Percentiles rank a stretch among this genome's conserved stretches.
Conservation (phyloP, 2,888 invertebrate genomes). For the Conistra vaccinii region DNA sequence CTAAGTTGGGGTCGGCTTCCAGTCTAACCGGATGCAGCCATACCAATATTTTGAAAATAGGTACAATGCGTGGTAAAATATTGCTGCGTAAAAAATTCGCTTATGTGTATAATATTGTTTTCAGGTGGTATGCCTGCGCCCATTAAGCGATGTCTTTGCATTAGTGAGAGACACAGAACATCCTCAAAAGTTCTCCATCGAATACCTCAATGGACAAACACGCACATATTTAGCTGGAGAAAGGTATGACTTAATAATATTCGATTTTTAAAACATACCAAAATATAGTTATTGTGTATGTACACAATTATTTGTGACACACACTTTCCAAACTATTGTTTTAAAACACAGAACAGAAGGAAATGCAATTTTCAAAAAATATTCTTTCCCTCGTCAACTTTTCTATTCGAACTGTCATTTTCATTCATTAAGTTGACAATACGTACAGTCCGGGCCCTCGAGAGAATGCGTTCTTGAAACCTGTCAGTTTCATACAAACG, state of each 20-base stretch:
- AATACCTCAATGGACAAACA: slow-evolving; percentile 97
- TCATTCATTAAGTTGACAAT: background rate
- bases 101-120: slow-evolving; percentile 39
- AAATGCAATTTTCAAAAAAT: background rate
- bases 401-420: background rate
- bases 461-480: too few relatives aligned
- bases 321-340: background rate
- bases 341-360: background rate
- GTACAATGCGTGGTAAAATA: too few relatives aligned
- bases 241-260: slow-evolving; percentile 88
- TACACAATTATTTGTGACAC: background rate
- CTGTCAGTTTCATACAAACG: too few relatives aligned
- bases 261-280: background rate
- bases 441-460: too few relatives aligned
- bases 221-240: slow-evolving; percentile 98
- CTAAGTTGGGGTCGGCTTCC: too few relatives aligned
- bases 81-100: too few relatives aligned
- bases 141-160: slow-evolving; percentile 96
- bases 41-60: too few relatives aligned
- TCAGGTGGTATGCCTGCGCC: slow-evolving; percentile 94
- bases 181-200: slow-evolving; percentile 98
- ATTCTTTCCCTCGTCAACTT: background rate
- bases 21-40: too few relatives aligned
- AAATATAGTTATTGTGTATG: background rate
- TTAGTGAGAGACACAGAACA: slow-evolving; percentile 97